A percentile compares a stretch with the other conserved stretches of the same genome.
phyloP scores from a whole-genome alignment of 2,797 vertebrate genomes.

The Malacoctenus gilli region DNA sequence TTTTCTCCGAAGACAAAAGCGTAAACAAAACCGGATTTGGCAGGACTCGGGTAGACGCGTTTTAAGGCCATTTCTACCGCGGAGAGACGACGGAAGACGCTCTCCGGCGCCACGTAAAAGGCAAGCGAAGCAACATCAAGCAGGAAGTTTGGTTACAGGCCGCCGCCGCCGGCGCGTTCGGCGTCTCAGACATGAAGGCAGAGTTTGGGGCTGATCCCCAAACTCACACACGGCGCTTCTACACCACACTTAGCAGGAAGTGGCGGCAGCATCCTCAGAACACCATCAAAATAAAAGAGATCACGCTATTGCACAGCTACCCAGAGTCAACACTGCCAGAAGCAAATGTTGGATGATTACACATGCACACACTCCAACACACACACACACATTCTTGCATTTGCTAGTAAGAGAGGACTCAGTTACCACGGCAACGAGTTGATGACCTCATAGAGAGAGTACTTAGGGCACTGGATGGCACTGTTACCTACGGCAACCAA shows the following conservation, averaged over 20 bases:
- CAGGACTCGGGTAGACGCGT: slow-evolving; percentile 57
- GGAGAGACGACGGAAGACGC: slow-evolving; percentile 41
- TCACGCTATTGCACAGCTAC: slow-evolving; percentile 84
- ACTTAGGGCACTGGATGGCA: too few species aligned
- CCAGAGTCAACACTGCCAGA: slow-evolving; percentile 80
- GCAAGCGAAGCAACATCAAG: slow-evolving; percentile 75
- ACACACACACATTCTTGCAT: too few species aligned
- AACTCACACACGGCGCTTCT: too few species aligned
- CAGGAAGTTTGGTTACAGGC: slow-evolving; percentile 52
- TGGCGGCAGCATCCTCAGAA: slow-evolving; percentile 49
- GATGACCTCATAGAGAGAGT: too few species aligned
- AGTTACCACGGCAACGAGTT: too few species aligned
- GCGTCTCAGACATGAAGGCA: slow-evolving; percentile 64
- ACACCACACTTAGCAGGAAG: slow-evolving; percentile 48
- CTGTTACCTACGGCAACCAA: too few species aligned
- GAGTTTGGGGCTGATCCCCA: slow-evolving; percentile 52
- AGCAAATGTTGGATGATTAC: slow-evolving; percentile 72
- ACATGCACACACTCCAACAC: slow-evolving; percentile 9
- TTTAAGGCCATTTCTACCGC: slow-evolving; percentile 64
- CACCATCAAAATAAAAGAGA: slow-evolving; percentile 70
- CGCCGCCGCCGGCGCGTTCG: slow-evolving; percentile 40
- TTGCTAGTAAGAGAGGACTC: too few species aligned
- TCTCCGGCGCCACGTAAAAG: slow-evolving; percentile 70
- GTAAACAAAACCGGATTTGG: slow-evolving; percentile 76
- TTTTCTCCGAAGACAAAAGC: slow-evolving; percentile 40